phyloP scores from a whole-genome alignment of 2,113 vertebrate genomes.

The Lucifuga dentata region DNA sequence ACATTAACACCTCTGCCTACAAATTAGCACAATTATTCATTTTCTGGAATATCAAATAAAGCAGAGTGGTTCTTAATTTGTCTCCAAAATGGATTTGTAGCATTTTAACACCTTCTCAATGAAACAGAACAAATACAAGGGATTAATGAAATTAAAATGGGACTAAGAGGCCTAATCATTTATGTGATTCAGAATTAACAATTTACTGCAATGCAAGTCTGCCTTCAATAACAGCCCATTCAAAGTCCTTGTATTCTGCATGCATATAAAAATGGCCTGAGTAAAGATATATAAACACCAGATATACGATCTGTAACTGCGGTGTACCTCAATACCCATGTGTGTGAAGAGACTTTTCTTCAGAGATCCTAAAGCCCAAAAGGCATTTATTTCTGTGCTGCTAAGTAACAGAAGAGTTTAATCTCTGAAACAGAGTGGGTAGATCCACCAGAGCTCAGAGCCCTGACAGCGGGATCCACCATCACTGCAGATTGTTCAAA shows the following conservation, averaged over 20 bases:
- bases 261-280: too few species aligned
- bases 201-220: too few species aligned
- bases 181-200: too few species aligned
- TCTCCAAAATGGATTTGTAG: conserved; percentile 8
- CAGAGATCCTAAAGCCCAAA: conserved; percentile 20
- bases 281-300: too few species aligned
- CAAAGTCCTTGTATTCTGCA: too few species aligned
- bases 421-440: conserved; percentile 11
- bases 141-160: conserved; percentile 9
- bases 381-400: conserved; percentile 48
- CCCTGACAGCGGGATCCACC: conserved; percentile 4
- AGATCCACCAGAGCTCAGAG: conserved; percentile 35
- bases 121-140: too few species aligned
- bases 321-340: not conserved
- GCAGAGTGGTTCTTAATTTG: not conserved
- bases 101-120: not conserved
- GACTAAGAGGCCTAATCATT: too few species aligned
- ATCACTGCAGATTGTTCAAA: conserved; percentile 18
- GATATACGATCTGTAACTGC: not conserved
- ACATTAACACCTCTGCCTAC: conserved; percentile 7
- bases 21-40: conserved; percentile 16
- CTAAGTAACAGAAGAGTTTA: conserved; percentile 49
- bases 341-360: conserved; percentile 19
- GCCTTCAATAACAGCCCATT: too few species aligned
- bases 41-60: not conserved